Percentiles rank a stretch among this genome's conserved stretches.
phyloP scores from a whole-genome alignment of 2,113 vertebrate species.

The Chrysemys picta region DNA sequence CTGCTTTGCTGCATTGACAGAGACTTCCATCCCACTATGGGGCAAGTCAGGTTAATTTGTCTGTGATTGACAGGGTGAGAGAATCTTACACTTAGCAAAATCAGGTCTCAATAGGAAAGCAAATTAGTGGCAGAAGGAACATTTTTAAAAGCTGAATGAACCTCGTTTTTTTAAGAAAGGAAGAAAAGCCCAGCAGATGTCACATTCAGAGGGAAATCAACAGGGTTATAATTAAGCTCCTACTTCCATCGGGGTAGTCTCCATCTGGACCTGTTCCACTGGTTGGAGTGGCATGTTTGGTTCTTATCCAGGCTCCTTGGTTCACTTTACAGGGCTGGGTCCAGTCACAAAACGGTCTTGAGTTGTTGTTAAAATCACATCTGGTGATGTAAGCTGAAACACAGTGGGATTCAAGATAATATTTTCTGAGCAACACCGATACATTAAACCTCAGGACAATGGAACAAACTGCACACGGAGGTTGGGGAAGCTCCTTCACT shows the following conservation, averaged over 20 bases:
- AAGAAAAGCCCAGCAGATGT: neutral
- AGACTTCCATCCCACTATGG: neutral
- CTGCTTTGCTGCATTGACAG: neutral
- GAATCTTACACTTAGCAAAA: neutral
- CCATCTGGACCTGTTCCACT: constrained; percentile 73
- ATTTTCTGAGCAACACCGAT: neutral
- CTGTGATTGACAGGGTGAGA: accelerated
- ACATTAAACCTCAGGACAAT: neutral
- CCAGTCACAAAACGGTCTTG: constrained; percentile 83
- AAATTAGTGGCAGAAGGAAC: neutral
- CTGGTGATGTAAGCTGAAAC: constrained; percentile 81
- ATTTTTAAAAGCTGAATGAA: neutral
- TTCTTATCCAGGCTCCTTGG: constrained; percentile 72
- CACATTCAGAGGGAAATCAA: neutral
- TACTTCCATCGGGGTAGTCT: constrained; percentile 76
- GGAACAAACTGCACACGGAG: neutral
- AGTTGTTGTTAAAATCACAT: constrained; percentile 82
- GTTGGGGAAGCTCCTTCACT: too few species aligned
- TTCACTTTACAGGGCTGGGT: constrained; percentile 63
- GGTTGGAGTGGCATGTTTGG: constrained; percentile 68
- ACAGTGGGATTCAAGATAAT: neutral
- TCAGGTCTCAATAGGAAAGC: neutral
- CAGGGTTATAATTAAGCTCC: neutral
- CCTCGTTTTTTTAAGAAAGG: neutral
- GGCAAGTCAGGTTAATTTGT: neutral